phyloP scores from a whole-genome alignment of 2,888 invertebrate species.

The Schizotus pectinicornis region DNA sequence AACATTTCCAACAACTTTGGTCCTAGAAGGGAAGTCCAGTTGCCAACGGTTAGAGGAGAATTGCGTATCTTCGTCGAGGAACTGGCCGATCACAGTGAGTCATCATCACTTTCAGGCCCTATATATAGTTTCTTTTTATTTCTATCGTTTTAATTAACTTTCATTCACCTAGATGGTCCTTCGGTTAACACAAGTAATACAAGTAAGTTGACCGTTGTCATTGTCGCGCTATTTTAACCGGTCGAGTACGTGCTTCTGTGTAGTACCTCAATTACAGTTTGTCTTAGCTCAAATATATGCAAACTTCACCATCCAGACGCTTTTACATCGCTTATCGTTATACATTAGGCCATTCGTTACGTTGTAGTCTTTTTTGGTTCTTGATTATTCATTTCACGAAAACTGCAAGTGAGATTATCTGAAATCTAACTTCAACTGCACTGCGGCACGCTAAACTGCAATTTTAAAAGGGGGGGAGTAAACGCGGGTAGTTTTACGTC shows the following conservation, averaged over 20 bases:
- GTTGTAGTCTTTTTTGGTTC: slow-evolving; percentile 1
- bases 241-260: slow-evolving; percentile 11
- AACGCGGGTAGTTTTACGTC: slow-evolving; percentile 3
- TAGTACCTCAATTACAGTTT: neutral
- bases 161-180: slow-evolving; percentile 19
- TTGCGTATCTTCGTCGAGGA: slow-evolving; percentile 78
- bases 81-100: slow-evolving; percentile 73
- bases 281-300: neutral
- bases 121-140: slow-evolving; percentile 16
- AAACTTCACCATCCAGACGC: neutral
- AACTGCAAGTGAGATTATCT: slow-evolving; percentile 9
- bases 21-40: slow-evolving; percentile 61
- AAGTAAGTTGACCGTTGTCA: slow-evolving; percentile 38
- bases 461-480: slow-evolving; percentile 1
- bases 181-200: slow-evolving; percentile 32
- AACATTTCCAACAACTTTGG: slow-evolving; percentile 27
- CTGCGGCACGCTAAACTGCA: slow-evolving; percentile 20
- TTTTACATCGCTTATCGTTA: neutral
- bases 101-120: slow-evolving; percentile 22
- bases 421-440: slow-evolving; percentile 20
- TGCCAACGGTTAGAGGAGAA: slow-evolving; percentile 71
- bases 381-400: neutral
- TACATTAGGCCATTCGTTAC: neutral
- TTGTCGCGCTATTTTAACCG: neutral
- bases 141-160: slow-evolving; percentile 24